Evolutionary conservation across 2,888 invertebrate genomes (phyloP).

Genomic region (Hydrotaea cyrtoneurina): DNA sequence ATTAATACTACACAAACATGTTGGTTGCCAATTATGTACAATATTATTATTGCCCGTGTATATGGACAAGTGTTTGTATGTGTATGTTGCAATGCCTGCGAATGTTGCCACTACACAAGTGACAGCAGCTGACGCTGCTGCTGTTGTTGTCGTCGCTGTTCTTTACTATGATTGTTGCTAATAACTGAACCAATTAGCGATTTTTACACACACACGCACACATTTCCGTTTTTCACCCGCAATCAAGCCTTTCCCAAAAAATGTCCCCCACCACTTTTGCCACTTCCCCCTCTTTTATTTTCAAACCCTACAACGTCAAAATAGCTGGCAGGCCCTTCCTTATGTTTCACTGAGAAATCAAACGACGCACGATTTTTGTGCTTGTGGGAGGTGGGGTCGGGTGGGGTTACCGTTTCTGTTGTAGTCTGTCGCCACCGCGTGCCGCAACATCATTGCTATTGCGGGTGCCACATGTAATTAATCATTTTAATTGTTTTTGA

Average conservation of each 20-base stretch:
- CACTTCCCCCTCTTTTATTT: neutral
- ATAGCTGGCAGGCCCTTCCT: constrained; percentile 9
- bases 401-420: neutral
- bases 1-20: neutral
- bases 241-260: neutral
- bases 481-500: constrained; percentile 60
- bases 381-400: neutral
- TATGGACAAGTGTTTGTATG: neutral
- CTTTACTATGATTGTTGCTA: neutral
- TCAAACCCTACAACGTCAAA: neutral
- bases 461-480: constrained; percentile 46
- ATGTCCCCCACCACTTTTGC: neutral
- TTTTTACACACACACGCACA: constrained; percentile 45
- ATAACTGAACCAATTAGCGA: constrained; percentile 57
- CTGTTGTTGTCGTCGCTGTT: neutral
- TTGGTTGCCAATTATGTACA: constrained; percentile 13
- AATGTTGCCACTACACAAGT: neutral
- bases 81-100: neutral
- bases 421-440: neutral
- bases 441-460: neutral
- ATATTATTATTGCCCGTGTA: neutral
- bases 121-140: neutral
- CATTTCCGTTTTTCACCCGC: neutral
- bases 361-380: neutral
- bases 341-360: constrained; percentile 12